Evolutionary conservation across 2,888 invertebrate species (phyloP).

Genomic region (Trichacis sp.): DNA sequence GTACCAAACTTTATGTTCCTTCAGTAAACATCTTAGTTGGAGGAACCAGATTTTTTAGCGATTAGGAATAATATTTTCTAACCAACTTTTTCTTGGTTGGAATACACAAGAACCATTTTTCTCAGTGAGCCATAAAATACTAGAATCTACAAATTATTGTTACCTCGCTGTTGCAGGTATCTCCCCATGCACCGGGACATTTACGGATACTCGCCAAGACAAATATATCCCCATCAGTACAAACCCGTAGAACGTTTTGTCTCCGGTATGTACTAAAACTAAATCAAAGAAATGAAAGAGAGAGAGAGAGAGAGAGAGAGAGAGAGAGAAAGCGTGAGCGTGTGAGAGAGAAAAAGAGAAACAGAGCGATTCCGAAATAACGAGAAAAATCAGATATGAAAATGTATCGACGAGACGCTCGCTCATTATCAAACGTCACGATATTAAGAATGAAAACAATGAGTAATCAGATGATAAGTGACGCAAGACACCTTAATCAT

Average conservation of each 20-base stretch:
- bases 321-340: neutral
- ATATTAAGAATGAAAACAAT: neutral
- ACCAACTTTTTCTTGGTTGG: too few relatives aligned
- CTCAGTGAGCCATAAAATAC: too few relatives aligned
- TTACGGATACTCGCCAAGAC: slow-evolving; percentile 90
- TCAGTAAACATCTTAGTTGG: too few relatives aligned
- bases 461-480: neutral
- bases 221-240: slow-evolving; percentile 90
- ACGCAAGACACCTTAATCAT: neutral
- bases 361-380: neutral
- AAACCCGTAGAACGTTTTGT: slow-evolving; percentile 81
- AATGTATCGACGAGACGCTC: neutral
- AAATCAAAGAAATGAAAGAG: slow-evolving; percentile 37
- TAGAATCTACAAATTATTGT: neutral
- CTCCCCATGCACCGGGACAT: slow-evolving; percentile 90
- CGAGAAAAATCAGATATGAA: neutral
- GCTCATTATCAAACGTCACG: neutral
- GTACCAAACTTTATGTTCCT: too few relatives aligned
- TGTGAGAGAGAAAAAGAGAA: neutral
- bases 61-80: too few relatives aligned
- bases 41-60: too few relatives aligned
- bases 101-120: too few relatives aligned
- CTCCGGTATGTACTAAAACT: slow-evolving; percentile 81
- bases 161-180: slow-evolving; percentile 70
- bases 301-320: neutral